These are phyloP conservation scores for Serinus canaria DNA, from an alignment of 2,113 vertebrate species.

Conservation along the genomic window DNA sequence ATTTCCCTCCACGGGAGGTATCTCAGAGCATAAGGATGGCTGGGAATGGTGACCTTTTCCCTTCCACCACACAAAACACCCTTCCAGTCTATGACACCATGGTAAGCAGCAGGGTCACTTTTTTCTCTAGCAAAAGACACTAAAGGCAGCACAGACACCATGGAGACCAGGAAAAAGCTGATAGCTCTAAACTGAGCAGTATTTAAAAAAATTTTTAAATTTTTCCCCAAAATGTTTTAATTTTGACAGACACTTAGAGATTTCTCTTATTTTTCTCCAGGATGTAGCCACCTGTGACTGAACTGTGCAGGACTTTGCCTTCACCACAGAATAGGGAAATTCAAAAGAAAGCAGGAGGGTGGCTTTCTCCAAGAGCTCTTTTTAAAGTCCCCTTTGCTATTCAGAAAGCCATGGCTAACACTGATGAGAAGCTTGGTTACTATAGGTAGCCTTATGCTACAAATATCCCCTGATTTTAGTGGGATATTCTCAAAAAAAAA, in stretches of 20 bases:
- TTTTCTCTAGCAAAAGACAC: neutral
- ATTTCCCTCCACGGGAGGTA: neutral
- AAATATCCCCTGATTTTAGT: neutral
- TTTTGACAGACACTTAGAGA: neutral
- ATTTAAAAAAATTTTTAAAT: neutral
- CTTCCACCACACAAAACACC: neutral
- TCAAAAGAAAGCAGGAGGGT: neutral
- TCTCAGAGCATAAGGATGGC: neutral
- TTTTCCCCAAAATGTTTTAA: neutral
- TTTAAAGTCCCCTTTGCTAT: neutral
- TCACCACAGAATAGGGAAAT: fast-evolving
- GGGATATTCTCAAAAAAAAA: neutral
- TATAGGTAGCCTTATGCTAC: neutral
- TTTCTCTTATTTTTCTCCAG: neutral
- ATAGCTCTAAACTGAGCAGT: neutral
- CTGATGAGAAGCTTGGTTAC: neutral
- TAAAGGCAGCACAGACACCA: neutral
- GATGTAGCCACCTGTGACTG: neutral
- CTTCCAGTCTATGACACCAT: neutral
- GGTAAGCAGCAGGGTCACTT: neutral
- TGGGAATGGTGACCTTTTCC: neutral
- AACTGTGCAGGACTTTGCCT: neutral
- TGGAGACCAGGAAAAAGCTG: fast-evolving
- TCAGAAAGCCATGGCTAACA: neutral
- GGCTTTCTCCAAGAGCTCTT: neutral